Base-by-base conservation (phyloP, 2,888 invertebrate species). In the Linnaemya vulpina region DNA sequence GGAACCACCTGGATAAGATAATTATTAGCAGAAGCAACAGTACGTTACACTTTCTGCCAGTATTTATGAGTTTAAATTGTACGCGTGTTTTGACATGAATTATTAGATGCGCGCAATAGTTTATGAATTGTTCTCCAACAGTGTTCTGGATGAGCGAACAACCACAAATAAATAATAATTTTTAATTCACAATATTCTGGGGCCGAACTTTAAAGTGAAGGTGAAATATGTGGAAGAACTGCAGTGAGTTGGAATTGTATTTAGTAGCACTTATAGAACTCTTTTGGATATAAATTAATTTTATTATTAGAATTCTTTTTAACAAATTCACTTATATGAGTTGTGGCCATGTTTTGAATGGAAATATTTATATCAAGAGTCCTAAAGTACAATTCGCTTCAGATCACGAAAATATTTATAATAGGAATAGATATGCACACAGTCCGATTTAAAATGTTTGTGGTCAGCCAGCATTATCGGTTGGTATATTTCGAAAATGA, bases 81-180 rank as follows among this genome's bases (percentile, higher is more conserved):
- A 84, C 68, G 83, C 75, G 65, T 67, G 76, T 82, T 84, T 78
- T 81, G 84, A 84, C 78, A 84, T 86, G 86, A 86, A 75, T 85
- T 85, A 86, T 86, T 86, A 77, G 84, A 75, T 77, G 79, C 70
- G 60, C 73, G 77, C 53, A 75, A 86, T 79, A 88, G 87, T 89
- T 89, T 89, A 89, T 88, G 87, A 87, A 77, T 81, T 81, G 84
- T 81, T 83, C 79, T 88, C 88, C 88, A 88, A 85, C 88, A 82
- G 87, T 88, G 89, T 88, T 89, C 89, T 88, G 88, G 87, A 87
- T 84, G 84, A 83, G 86, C 84, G 83, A 83, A 87, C 88, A 87
- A 88, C 87, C 88, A 87, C 86, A 89, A 88, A 88, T 89, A 90
- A 90, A 89, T 89, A 89, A 89, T 89, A 88, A 88, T 88, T 89